Percentiles rank a stretch among this genome's conserved stretches.
phyloP scores from a whole-genome alignment of 2,797 vertebrate genomes.

The Gymnodraco acuticeps region DNA sequence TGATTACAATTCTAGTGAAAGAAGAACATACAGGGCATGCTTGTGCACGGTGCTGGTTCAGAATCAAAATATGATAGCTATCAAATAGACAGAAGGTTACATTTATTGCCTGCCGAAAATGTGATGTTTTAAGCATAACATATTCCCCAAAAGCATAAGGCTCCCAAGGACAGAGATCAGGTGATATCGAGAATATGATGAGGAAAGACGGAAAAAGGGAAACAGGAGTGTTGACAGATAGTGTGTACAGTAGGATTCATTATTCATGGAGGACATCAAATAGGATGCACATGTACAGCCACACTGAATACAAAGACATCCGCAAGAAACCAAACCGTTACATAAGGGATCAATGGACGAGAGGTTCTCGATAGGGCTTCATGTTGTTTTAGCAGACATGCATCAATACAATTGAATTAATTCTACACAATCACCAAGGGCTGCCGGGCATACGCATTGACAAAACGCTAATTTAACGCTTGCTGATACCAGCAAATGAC shows the following conservation, averaged over 20 bases:
- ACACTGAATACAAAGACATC: conserved; percentile 21
- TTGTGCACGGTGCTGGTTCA: background rate
- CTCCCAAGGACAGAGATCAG: background rate
- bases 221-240: conserved; percentile 8
- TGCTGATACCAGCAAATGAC: conserved; percentile 26
- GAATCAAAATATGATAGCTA: background rate
- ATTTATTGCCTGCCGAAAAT: background rate
- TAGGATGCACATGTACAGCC: conserved; percentile 47
- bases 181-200: background rate
- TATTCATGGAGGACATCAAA: conserved; percentile 15
- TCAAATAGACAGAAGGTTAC: background rate
- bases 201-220: background rate
- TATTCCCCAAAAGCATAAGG: background rate
- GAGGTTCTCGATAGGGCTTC: conserved; percentile 56
- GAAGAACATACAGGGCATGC: background rate
- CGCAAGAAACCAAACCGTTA: conserved; percentile 50
- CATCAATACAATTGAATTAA: conserved; percentile 68
- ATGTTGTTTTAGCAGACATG: conserved; percentile 45
- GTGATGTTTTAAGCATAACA: background rate
- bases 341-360: conserved; percentile 69
- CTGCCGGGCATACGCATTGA: conserved; percentile 33
- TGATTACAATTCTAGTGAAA: background rate
- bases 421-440: conserved; percentile 37
- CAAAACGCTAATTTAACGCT: conserved; percentile 9
- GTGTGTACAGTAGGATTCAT: conserved; percentile 1